Evolutionary conservation across 2,888 invertebrate genomes (phyloP), one percentile per base, ranked within the genome.

Genomic region (Synanthedon tipuliformis): DNA sequence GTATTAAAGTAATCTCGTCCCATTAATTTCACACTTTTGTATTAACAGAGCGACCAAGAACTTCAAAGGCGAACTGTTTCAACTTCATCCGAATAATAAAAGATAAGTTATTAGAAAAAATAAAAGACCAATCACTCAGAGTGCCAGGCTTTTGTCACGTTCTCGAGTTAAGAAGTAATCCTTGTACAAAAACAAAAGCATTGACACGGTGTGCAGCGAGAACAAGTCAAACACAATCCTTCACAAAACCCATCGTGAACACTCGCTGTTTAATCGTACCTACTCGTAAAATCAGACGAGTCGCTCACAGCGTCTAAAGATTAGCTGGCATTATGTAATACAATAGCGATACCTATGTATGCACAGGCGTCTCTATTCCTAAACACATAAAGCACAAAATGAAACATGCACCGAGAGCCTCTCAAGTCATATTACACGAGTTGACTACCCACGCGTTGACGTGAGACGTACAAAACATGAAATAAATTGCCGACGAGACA

Each of bases 401-500:
- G 49, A 52, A 51, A 40, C 23, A 51, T 34, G 34, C 34, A 48
- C 48, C 27, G 13, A 18, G 48, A 34, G 16, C 16, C 34, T 12
- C 16, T 23, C 52, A 27, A 34, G 49, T 51, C 34, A 48, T 50
- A 54, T 56, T 54, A 51, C 52, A 52, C 13, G 49, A 49, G 23
- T 23, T 18, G 53, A 7, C 41, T 40, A 48, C 59, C 61, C 61
- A 63, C 58, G 59, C 61, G 45, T 45, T 15, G 48, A 34, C 50
- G 64, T 61, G 60, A 52, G 52, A 61, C 55, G 27, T 52, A 60
- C 55, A 63, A 63, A 58, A 61, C 59, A 60, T 54, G 55, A 62
- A 65, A 71, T 62, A 69, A 69, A 73, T 69, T 65, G 68, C 62
- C 58, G 59, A 61, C 62, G 62, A 69, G 66, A 71, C 68, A 73